Evolutionary conservation across 2,888 invertebrate genomes (phyloP).

Genomic region (Leptopterna dolabrata): DNA sequence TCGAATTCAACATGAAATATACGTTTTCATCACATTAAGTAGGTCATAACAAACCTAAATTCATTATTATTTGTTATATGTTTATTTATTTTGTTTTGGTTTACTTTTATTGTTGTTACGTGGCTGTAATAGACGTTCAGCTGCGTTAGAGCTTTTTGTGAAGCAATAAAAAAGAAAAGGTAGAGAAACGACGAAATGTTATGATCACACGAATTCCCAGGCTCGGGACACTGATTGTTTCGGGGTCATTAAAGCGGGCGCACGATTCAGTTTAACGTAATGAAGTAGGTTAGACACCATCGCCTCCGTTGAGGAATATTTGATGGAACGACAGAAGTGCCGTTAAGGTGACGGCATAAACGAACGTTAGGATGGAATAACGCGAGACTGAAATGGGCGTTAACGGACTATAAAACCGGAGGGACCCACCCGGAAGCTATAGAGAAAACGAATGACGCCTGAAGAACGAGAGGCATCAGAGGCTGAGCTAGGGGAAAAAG

Average conservation of each 20-base stretch:
- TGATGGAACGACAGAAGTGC: neutral
- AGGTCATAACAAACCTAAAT: no score
- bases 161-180: no score
- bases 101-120: no score
- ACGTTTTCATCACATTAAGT: no score
- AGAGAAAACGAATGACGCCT: neutral
- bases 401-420: slow-evolving; percentile 2
- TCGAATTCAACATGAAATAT: no score
- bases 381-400: neutral
- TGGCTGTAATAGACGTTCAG: no score
- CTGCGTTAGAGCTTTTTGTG: no score
- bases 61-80: no score
- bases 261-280: neutral
- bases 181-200: no score
- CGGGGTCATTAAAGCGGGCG: neutral
- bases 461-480: neutral
- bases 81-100: no score
- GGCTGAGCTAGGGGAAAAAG: neutral
- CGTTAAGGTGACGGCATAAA: neutral
- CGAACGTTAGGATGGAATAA: neutral
- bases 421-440: neutral
- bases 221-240: neutral
- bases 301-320: neutral
- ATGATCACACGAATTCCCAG: neutral
- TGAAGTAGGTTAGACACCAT: neutral